These are phyloP conservation scores for Apotomis capreana DNA, from an alignment of 2,888 invertebrate species.

Conservation along the genomic window DNA sequence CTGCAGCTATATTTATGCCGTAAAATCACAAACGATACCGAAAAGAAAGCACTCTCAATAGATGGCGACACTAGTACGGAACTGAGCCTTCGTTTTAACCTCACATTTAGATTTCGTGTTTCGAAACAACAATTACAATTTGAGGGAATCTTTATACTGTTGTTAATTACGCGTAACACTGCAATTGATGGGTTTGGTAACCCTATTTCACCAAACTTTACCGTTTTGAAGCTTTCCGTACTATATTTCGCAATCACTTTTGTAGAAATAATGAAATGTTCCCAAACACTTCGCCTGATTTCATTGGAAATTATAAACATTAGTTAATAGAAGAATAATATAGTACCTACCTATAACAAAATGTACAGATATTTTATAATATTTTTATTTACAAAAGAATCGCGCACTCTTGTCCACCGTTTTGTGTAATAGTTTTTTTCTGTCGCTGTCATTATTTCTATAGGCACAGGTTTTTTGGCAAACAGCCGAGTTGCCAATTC, in stretches of 20 bases:
- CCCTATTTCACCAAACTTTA: slow-evolving; percentile 55
- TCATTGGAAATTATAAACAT: neutral
- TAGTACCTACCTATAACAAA: neutral
- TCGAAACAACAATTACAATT: slow-evolving; percentile 48
- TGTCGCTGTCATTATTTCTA: neutral
- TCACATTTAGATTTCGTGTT: slow-evolving; percentile 41
- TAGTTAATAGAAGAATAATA: neutral
- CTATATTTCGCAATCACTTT: slow-evolving; percentile 36
- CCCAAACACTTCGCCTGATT: slow-evolving; percentile 10
- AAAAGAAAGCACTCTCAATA: slow-evolving; percentile 49
- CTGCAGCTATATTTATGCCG: neutral
- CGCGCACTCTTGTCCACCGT: neutral
- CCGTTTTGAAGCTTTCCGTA: slow-evolving; percentile 41
- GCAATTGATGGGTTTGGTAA: slow-evolving; percentile 63
- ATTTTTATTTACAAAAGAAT: slow-evolving; percentile 13
- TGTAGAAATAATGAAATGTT: slow-evolving; percentile 12
- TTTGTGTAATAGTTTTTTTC: slow-evolving; percentile 11
- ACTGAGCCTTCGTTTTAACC: slow-evolving; percentile 53
- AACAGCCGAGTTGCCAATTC: slow-evolving; percentile 14
- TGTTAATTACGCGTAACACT: slow-evolving; percentile 60
- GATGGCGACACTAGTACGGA: slow-evolving; percentile 70
- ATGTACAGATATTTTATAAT: neutral
- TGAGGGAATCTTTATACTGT: slow-evolving; percentile 54
- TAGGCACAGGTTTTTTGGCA: slow-evolving; percentile 23
- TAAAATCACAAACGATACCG: slow-evolving; percentile 12